These are phyloP conservation scores for Drosophila pseudoobscura DNA, from an alignment of 1,140 invertebrate species.

Conservation along the genomic window DNA sequence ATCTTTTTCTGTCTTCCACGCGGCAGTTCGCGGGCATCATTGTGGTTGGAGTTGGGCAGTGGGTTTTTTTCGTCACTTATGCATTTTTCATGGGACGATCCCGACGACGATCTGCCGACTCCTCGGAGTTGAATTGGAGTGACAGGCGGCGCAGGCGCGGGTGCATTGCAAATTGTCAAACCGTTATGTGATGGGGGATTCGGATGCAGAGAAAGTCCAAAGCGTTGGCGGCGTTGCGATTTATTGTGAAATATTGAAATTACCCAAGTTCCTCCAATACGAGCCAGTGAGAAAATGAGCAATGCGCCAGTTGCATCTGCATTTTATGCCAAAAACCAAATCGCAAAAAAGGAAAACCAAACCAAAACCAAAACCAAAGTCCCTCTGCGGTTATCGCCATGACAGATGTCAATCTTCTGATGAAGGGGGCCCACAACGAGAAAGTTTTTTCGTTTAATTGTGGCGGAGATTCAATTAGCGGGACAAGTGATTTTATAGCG, in stretches of 20 bases:
- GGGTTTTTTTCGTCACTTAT: slow-evolving; percentile 55
- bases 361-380: slow-evolving; percentile 37
- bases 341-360: slow-evolving; percentile 24
- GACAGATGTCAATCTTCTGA: slow-evolving; percentile 73
- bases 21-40: slow-evolving; percentile 47
- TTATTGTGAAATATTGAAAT: slow-evolving; percentile 81
- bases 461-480: slow-evolving; percentile 65
- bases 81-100: slow-evolving; percentile 64
- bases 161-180: slow-evolving; percentile 71
- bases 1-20: slow-evolving; percentile 41
- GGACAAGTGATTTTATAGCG: slow-evolving; percentile 78
- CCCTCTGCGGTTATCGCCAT: slow-evolving; percentile 75
- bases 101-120: slow-evolving; percentile 23
- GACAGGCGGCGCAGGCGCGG: slow-evolving; percentile 38
- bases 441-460: slow-evolving; percentile 68
- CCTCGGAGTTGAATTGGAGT: slow-evolving; percentile 25
- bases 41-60: slow-evolving; percentile 30
- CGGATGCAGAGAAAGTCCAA: slow-evolving; percentile 56
- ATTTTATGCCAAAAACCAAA: slow-evolving; percentile 55
- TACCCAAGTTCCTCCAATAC: slow-evolving; percentile 46
- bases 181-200: slow-evolving; percentile 55
- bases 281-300: slow-evolving; percentile 66
- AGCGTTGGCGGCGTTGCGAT: slow-evolving; percentile 67
- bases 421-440: slow-evolving; percentile 26
- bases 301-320: slow-evolving; percentile 66